Evolutionary conservation across 1,140 invertebrate genomes (phyloP), one percentile per base, ranked within the genome.

Genomic region (Heliothis virescens): DNA sequence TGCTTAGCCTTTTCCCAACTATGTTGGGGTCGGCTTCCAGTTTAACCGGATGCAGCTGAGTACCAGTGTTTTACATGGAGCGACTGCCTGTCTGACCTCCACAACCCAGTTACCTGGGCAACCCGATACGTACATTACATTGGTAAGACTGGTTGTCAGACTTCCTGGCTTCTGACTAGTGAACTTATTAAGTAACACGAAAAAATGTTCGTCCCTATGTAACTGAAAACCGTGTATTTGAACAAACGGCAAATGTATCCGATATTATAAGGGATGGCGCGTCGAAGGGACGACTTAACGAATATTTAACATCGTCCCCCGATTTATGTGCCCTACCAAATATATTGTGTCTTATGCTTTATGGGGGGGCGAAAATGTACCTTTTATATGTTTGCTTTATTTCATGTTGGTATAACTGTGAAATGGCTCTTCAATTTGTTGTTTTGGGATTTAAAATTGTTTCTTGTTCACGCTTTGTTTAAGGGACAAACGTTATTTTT

Each of bases 201-300:
- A 41, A 41, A 21, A 34, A 62, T 1, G 62, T 2, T 63, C 62
- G n/a, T 47, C 29, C 10, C 62, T 47, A 63, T 63, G 62, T 63
- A 71, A 71, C 15, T 11, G 3, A 7, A 16, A 52, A 2, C 21
- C 29, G 16, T 60, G 18, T 16, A 26, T 69, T 72, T 55, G 29
- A 63, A 29, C 65, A 55, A 81, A 77, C 69, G 75, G 75, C 50
- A 59, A 87, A 89, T 84, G 74, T 86, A 84, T 85, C 80, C 83
- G 82, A 86, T 87, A 86, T 89, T 87, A 89, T 89, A 86, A 89
- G 85, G 83, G 83, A 89, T 87, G 84, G 87, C 74, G 84, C 76
- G 81, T 82, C 79, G 79, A 80, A 82, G 81, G 69, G 71, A 7
- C 74, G 85, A 79, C 86, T 89, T 89, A 89, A 89, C 88, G 86